Evolutionary conservation across 2,113 vertebrate species (phyloP).

Genomic region (Syrrhaptes paradoxus): DNA sequence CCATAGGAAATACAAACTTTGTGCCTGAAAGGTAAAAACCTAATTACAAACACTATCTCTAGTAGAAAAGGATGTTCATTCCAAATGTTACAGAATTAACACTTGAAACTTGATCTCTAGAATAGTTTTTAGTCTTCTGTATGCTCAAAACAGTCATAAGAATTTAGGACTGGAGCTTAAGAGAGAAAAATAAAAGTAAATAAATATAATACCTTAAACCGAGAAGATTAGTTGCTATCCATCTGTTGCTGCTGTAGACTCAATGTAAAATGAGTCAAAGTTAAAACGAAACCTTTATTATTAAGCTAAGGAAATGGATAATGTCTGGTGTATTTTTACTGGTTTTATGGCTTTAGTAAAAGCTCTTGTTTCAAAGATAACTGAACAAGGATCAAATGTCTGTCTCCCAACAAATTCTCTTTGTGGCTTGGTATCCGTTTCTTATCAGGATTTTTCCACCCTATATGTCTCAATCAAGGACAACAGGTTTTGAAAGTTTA

Average conservation of each 20-base stretch:
- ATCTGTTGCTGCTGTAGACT: neutral
- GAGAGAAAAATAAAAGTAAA: neutral
- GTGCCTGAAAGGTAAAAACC: slow-evolving; percentile 32
- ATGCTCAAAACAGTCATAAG: neutral
- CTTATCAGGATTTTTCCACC: neutral
- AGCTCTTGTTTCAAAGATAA: neutral
- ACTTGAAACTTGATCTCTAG: neutral
- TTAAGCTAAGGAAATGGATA: neutral
- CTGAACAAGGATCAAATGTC: neutral
- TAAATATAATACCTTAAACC: neutral
- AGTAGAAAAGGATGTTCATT: neutral
- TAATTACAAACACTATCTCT: slow-evolving; percentile 32
- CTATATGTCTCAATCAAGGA: neutral
- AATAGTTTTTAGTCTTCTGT: neutral
- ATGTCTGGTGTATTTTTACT: neutral
- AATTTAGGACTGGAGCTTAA: neutral
- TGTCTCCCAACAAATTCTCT: neutral
- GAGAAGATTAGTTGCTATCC: neutral
- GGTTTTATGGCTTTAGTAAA: slow-evolving; percentile 28
- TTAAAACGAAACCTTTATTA: slow-evolving; percentile 16
- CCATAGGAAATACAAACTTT: slow-evolving; percentile 24
- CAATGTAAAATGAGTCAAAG: neutral
- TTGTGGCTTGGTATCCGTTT: neutral
- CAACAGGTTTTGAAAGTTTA: slow-evolving; percentile 51
- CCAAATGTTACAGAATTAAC: neutral